Percentiles rank a stretch among this genome's conserved stretches.
Conservation (phyloP, 2,888 invertebrate species). For the Drosophila fungiperda region DNA sequence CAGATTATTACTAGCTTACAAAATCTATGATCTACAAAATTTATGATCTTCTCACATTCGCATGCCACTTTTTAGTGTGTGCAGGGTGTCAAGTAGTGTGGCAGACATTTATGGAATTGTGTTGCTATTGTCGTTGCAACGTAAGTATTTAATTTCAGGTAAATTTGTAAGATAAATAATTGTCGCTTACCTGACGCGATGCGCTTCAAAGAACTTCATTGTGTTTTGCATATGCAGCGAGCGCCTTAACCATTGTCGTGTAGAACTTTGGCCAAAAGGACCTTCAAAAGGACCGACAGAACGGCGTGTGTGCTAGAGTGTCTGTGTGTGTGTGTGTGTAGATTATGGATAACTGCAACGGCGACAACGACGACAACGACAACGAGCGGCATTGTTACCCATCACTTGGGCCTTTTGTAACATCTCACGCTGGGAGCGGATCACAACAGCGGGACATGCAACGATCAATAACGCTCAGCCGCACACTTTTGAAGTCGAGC, state of each 20-base stretch:
- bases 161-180: slow-evolving; percentile 81
- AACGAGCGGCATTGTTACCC: slow-evolving; percentile 68
- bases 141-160: slow-evolving; percentile 79
- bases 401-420: slow-evolving; percentile 54
- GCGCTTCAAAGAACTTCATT: slow-evolving; percentile 79
- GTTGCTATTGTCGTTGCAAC: slow-evolving; percentile 15
- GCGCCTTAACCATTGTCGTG: slow-evolving; percentile 37
- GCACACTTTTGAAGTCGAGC: slow-evolving; percentile 68
- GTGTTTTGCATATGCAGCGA: slow-evolving; percentile 72
- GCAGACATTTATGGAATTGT: neutral
- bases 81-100: slow-evolving; percentile 37
- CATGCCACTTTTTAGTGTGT: neutral
- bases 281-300: slow-evolving; percentile 66
- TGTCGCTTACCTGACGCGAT: slow-evolving; percentile 74
- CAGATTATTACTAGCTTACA: neutral
- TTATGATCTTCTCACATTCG: too few species aligned
- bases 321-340: slow-evolving; percentile 33
- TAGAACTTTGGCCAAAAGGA: slow-evolving; percentile 64
- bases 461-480: slow-evolving; percentile 72
- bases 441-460: slow-evolving; percentile 79
- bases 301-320: neutral
- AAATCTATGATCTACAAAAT: too few species aligned
- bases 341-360: slow-evolving; percentile 62
- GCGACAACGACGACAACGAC: slow-evolving; percentile 39
- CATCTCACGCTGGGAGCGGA: slow-evolving; percentile 74